Percentiles rank a stretch among this genome's conserved stretches.
These are phyloP conservation scores for Lasiurus cinereus DNA, from an alignment of 2,113 vertebrate species.

Conservation along the genomic window DNA sequence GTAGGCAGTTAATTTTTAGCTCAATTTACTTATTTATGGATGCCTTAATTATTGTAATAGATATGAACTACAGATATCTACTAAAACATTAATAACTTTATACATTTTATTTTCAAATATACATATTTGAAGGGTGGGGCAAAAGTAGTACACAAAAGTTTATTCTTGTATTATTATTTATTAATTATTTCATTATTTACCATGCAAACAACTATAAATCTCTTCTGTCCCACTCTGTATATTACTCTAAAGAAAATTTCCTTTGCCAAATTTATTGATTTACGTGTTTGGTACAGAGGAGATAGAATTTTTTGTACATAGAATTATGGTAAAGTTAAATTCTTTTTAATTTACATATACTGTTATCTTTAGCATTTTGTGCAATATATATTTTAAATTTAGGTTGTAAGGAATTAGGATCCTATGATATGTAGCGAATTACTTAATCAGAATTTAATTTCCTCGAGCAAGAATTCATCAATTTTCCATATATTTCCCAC, in stretches of 20 bases:
- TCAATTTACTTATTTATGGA: slow-evolving; percentile 21
- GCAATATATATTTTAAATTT: background rate
- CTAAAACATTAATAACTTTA: slow-evolving; percentile 4
- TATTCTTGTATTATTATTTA: background rate
- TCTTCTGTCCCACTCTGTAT: background rate
- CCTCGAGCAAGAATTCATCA: background rate
- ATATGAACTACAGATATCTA: background rate
- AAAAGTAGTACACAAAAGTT: background rate
- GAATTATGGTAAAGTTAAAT: background rate
- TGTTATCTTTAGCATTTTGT: background rate
- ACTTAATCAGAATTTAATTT: background rate
- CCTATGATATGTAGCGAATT: background rate
- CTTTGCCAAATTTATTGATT: background rate
- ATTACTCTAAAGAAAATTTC: background rate
- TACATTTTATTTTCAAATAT: background rate
- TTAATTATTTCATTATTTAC: background rate
- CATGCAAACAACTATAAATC: background rate
- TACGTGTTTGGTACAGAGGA: background rate
- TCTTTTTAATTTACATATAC: background rate
- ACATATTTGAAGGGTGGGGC: background rate
- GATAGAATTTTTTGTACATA: background rate
- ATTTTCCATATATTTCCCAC: background rate
- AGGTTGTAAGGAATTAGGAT: background rate
- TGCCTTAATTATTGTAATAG: background rate
- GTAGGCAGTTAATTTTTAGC: background rate